Base-by-base conservation (phyloP, 2,888 invertebrate genomes). In the Torymus aiolomorphi region DNA sequence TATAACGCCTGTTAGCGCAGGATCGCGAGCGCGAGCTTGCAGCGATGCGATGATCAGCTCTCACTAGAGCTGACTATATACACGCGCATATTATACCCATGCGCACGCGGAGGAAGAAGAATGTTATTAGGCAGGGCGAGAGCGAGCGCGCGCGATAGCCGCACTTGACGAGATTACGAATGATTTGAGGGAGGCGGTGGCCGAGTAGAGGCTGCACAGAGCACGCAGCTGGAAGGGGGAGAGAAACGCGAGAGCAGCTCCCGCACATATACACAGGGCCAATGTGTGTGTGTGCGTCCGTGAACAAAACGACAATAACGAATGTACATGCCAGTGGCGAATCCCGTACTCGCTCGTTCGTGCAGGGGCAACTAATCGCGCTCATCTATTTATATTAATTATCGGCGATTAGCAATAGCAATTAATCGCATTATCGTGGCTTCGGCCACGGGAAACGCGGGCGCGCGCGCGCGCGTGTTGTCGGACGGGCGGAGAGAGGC, bases 351-450 rank as follows among this genome's bases (percentile, higher is more conserved):
- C 59, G 70, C 62, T 12, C n/a, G 56, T 57, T 13, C 49, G 63
- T 73, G 79, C 80, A 85, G 84, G 86, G 87, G 83, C 87, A 86
- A 89, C 88, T 89, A 89, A 88, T 86, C 87, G 87, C 87, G 84
- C 87, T 88, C 88, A 87, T 89, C 89, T 89, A 89, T 90, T 90
- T 89, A 89, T 90, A 90, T 90, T 89, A 89, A 90, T 90, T 89
- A 89, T 89, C 90, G 89, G 86, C 89, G 89, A 90, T 90, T 89
- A 89, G 90, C 89, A 87, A 88, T 89, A 87, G 87, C 89, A 88
- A 89, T 90, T 89, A 89, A 88, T 89, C 89, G 89, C 86, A 90
- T 90, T 89, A 89, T 88, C 88, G 86, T 87, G 83, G 57, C 82
- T 83, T 84, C 84, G 82, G 80, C 83, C 80, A 78, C 83, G 81